phyloP scores from a whole-genome alignment of 2,888 invertebrate species.

The Cinara cedri region DNA sequence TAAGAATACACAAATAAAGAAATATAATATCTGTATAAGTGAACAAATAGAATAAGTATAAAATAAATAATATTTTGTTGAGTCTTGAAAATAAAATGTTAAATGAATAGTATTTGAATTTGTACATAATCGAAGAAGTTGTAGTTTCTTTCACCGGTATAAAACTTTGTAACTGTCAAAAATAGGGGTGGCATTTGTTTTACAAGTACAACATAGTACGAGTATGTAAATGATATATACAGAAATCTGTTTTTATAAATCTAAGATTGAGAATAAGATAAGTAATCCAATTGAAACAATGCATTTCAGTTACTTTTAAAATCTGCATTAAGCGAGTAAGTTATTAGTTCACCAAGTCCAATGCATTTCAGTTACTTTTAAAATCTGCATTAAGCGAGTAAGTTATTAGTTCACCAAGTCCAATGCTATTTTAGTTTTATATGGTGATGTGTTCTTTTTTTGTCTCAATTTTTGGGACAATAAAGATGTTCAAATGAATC shows the following conservation, averaged over 20 bases:
- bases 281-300: background rate
- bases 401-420: too few relatives aligned
- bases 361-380: background rate
- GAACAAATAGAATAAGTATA: background rate
- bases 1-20: background rate
- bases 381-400: too few relatives aligned
- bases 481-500: too few relatives aligned
- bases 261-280: background rate
- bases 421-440: background rate
- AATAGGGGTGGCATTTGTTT: background rate
- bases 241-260: constrained; percentile 1
- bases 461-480: too few relatives aligned
- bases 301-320: background rate
- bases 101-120: background rate
- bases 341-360: too few relatives aligned
- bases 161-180: constrained; percentile 4
- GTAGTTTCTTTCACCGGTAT: background rate
- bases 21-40: background rate
- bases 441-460: too few relatives aligned
- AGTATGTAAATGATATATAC: background rate
- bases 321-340: too few relatives aligned
- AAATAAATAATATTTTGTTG: background rate
- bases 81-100: background rate
- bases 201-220: background rate
- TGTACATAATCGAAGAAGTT: constrained; percentile 20